A percentile compares a stretch with the other conserved stretches of the same genome.
Evolutionary conservation across 2,113 vertebrate species (phyloP).

Genomic region (Phycodurus eques): DNA sequence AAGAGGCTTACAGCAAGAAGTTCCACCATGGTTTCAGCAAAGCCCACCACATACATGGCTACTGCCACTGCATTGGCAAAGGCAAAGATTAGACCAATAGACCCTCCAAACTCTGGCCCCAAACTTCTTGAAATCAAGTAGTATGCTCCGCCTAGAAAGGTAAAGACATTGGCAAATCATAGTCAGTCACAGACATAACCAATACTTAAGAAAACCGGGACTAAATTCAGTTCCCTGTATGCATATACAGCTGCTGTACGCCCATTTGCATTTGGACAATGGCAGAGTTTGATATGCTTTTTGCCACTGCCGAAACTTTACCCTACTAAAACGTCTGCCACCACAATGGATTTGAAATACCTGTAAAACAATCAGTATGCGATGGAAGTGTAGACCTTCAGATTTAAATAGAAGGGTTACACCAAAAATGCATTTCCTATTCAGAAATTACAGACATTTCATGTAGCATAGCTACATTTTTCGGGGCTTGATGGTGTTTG

Average conservation of each 20-base stretch:
- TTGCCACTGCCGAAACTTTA: neutral
- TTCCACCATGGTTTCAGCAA: conserved; percentile 92
- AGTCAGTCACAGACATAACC: neutral
- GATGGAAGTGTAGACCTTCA: neutral
- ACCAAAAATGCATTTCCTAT: neutral
- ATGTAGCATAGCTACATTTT: too few relatives aligned
- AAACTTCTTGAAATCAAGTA: conserved; percentile 97
- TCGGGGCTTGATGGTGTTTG: too few relatives aligned
- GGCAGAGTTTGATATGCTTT: neutral
- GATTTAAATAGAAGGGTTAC: neutral
- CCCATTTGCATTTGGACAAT: too few relatives aligned
- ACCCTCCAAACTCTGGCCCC: conserved; percentile 96
- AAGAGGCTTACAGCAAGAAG: conserved; percentile 81
- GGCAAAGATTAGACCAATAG: conserved; percentile 95
- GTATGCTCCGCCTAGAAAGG: conserved; percentile 86
- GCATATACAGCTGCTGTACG: too few relatives aligned
- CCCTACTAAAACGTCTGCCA: too few relatives aligned
- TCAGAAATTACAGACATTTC: too few relatives aligned
- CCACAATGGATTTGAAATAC: too few relatives aligned
- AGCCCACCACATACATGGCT: conserved; percentile 98
- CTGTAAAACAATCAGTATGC: neutral
- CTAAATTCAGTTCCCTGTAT: neutral
- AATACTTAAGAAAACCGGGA: neutral
- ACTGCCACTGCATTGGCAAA: conserved; percentile 98
- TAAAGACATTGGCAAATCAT: neutral